Evolutionary conservation across 2,888 invertebrate species (phyloP).

Genomic region (Agonopterix alstromeriana): DNA sequence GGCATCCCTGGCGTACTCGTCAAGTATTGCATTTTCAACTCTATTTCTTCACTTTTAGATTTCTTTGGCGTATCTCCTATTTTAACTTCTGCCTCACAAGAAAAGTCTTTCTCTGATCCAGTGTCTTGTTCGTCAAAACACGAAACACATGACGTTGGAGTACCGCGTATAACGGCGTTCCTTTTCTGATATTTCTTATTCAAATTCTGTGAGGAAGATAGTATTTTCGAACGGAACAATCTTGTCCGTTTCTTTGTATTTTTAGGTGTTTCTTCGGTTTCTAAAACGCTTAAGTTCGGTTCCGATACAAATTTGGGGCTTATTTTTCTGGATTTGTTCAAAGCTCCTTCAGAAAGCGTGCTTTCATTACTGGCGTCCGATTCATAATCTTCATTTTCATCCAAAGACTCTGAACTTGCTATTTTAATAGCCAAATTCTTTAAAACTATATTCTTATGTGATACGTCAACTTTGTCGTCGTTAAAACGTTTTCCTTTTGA

Average conservation of each 20-base stretch:
- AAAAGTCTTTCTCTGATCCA: slow-evolving; percentile 36
- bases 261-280: slow-evolving; percentile 60
- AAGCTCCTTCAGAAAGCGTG: slow-evolving; percentile 61
- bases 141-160: slow-evolving; percentile 62
- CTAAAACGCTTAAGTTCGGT: slow-evolving; percentile 61
- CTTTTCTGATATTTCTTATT: slow-evolving; percentile 66
- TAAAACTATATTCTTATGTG: slow-evolving; percentile 62
- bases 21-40: slow-evolving; percentile 46
- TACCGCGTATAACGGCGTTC: slow-evolving; percentile 33
- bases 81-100: slow-evolving; percentile 18
- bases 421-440: slow-evolving; percentile 67
- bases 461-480: slow-evolving; percentile 58
- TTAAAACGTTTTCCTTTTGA: slow-evolving; percentile 52
- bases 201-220: slow-evolving; percentile 41
- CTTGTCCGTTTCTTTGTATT: slow-evolving; percentile 54
- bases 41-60: slow-evolving; percentile 24
- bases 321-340: slow-evolving; percentile 44
- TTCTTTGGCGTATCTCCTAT: slow-evolving; percentile 46
- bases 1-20: slow-evolving; percentile 65
- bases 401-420: slow-evolving; percentile 54
- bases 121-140: slow-evolving; percentile 64
- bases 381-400: slow-evolving; percentile 48
- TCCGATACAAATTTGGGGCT: slow-evolving; percentile 72
- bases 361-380: slow-evolving; percentile 65
- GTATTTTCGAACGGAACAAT: slow-evolving; percentile 58